A percentile compares a stretch with the other conserved stretches of the same genome.
These are phyloP conservation scores for Piscicola geometra DNA, from an alignment of 2,888 invertebrate species.

Conservation along the genomic window DNA sequence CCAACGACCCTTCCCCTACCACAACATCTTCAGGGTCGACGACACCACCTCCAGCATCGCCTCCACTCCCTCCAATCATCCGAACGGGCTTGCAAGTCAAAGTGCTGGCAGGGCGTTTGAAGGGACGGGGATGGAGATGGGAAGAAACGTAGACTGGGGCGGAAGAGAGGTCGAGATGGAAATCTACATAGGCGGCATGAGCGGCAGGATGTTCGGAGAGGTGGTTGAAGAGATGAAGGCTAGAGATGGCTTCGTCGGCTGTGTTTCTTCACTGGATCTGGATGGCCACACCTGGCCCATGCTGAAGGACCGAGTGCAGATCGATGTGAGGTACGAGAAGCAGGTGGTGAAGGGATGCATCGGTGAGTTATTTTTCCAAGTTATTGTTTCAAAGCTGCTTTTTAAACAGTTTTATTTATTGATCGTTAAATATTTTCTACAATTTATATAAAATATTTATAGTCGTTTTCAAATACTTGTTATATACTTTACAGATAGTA, in stretches of 20 bases:
- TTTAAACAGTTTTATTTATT: too few species aligned
- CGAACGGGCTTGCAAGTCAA: background rate
- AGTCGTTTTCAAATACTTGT: too few species aligned
- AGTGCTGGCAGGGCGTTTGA: too few species aligned
- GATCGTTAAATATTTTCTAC: too few species aligned
- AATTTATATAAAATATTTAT: too few species aligned
- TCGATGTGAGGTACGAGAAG: constrained; percentile 17
- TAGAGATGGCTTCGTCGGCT: constrained; percentile 23
- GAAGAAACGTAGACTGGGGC: background rate
- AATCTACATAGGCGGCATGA: constrained; percentile 21
- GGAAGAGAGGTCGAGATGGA: constrained; percentile 11
- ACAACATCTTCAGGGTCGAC: constrained; percentile 32
- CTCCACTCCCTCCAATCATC: constrained; percentile 3
- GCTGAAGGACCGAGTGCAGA: background rate
- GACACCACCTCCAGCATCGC: constrained; percentile 5
- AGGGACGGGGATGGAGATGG: too few species aligned
- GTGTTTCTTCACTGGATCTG: constrained; percentile 28
- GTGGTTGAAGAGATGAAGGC: background rate
- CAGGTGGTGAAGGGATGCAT: constrained; percentile 22
- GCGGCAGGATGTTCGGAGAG: constrained; percentile 21
- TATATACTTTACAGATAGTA: too few species aligned
- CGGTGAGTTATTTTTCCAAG: too few species aligned
- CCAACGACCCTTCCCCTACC: constrained; percentile 14
- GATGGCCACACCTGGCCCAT: constrained; percentile 28
- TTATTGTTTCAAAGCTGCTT: too few species aligned